Evolutionary conservation across 2,797 vertebrate genomes (phyloP).

Genomic region (Galagoides demidoff): DNA sequence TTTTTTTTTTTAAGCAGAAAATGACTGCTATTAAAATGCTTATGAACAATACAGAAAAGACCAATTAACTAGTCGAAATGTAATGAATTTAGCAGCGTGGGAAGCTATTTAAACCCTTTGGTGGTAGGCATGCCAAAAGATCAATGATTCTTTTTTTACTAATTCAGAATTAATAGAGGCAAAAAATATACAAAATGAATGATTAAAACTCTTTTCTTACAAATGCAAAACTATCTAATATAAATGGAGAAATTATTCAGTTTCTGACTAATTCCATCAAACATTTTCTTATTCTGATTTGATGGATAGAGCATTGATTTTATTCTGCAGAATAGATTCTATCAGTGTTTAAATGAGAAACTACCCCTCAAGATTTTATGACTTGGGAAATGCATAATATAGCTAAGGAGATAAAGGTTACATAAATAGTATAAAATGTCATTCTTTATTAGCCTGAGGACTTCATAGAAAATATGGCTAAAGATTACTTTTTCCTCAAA

Average conservation of each 20-base stretch:
- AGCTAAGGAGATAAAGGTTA: not conserved
- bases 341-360: not conserved
- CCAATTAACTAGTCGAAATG: not conserved
- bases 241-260: not conserved
- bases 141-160: not conserved
- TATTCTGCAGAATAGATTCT: not conserved
- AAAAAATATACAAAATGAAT: not conserved
- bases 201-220: not conserved
- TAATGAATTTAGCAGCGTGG: not conserved
- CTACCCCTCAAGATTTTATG: not conserved
- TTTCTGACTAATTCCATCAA: not conserved
- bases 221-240: not conserved
- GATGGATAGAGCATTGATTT: not conserved
- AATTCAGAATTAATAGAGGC: not conserved
- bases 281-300: not conserved
- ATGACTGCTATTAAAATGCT: not conserved
- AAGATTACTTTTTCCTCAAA: conserved; percentile 54
- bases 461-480: conserved; percentile 8
- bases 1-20: not conserved
- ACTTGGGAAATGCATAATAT: not conserved
- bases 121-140: not conserved
- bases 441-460: not conserved
- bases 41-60: not conserved
- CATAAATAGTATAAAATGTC: not conserved
- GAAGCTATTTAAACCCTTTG: not conserved